Conservation (phyloP, 2,113 vertebrate species). For the Pseudopipra pipra region DNA sequence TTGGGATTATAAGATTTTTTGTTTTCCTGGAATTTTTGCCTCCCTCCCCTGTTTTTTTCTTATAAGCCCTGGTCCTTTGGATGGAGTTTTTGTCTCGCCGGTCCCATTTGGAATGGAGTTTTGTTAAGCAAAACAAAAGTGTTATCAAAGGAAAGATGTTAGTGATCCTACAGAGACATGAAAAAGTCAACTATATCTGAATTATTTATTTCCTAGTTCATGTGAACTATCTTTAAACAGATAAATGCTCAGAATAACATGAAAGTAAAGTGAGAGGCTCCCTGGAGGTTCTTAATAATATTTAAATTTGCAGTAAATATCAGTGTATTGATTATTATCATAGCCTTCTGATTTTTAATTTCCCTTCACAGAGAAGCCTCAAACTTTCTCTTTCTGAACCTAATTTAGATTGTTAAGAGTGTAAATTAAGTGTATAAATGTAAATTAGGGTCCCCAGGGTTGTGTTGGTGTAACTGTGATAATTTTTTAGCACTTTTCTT, state of each 20-base stretch:
- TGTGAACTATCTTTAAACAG: background rate
- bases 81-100: conserved; percentile 56
- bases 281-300: background rate
- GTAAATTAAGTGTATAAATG: background rate
- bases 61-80: conserved; percentile 50
- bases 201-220: background rate
- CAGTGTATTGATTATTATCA: background rate
- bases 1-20: conserved; percentile 19
- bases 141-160: background rate
- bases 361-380: background rate
- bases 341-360: background rate
- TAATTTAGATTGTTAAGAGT: background rate
- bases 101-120: conserved; percentile 70
- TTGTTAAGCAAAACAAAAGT: conserved; percentile 59
- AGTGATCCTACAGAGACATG: background rate
- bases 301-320: background rate
- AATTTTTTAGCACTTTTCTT: background rate
- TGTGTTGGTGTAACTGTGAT: background rate
- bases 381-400: background rate
- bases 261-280: background rate
- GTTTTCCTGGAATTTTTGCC: background rate
- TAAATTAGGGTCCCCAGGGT: background rate
- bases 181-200: background rate
- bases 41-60: conserved; percentile 52
- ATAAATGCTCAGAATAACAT: background rate